Evolutionary conservation across 2,113 vertebrate genomes (phyloP).

Genomic region (Tupaia tana): DNA sequence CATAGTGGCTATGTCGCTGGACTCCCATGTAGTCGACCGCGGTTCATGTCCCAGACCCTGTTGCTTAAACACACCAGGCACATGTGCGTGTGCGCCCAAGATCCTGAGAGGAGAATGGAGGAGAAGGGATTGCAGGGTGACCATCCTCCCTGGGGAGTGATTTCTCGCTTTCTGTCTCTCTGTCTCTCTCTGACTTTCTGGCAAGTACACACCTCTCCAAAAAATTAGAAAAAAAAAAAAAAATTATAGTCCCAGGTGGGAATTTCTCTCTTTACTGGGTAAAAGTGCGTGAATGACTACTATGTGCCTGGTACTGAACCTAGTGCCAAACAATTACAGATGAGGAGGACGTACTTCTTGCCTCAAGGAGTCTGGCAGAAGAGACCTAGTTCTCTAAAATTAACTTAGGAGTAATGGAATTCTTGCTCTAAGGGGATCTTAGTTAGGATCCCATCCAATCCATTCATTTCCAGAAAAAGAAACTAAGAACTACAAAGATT

Average conservation of each 20-base stretch:
- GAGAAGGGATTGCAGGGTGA: no score
- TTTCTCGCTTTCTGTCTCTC: no score
- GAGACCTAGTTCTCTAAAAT: conserved; percentile 72
- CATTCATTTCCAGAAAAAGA: conserved; percentile 66
- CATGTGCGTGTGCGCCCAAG: no score
- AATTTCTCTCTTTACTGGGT: conserved; percentile 50
- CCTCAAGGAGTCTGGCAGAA: conserved; percentile 63
- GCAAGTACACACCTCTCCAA: no score
- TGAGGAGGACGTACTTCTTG: conserved; percentile 64
- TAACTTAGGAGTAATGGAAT: conserved; percentile 72
- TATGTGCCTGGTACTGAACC: conserved; percentile 45
- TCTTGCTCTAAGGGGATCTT: conserved; percentile 73
- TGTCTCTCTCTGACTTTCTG: no score
- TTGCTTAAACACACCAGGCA: no score
- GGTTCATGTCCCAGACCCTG: no score
- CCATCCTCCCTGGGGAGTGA: no score
- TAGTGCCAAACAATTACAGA: conserved; percentile 64
- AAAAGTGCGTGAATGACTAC: conserved; percentile 55
- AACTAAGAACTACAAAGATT: conserved; percentile 73
- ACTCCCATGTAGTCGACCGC: no score
- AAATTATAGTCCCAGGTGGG: conserved; percentile 12
- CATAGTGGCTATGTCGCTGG: no score
- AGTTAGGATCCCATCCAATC: conserved; percentile 65
- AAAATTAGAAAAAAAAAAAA: not conserved
- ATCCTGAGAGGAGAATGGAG: no score